Percentiles rank a stretch among this genome's conserved stretches.
Conservation (phyloP, 2,888 invertebrate genomes). For the Acheta domesticus region DNA sequence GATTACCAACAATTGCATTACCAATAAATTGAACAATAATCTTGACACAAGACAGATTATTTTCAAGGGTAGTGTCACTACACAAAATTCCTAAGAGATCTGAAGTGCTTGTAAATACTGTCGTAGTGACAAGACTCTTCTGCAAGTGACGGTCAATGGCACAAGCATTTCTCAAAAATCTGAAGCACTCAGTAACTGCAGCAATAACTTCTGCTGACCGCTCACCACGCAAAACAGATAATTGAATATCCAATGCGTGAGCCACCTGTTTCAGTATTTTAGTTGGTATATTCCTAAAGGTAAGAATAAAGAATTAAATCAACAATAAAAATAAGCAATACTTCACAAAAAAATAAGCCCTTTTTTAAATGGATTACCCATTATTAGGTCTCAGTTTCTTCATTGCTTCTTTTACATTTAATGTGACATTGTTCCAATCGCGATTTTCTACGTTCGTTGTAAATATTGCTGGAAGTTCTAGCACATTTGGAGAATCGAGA, state of each 20-base stretch:
- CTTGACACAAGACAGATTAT: neutral
- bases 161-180: neutral
- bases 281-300: too few species aligned
- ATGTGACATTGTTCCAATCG: neutral
- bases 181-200: neutral
- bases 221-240: neutral
- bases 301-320: neutral
- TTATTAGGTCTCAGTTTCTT: neutral
- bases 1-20: neutral
- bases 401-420: neutral
- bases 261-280: neutral
- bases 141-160: neutral
- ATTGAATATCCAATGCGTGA: neutral
- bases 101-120: neutral
- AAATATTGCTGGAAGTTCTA: too few species aligned
- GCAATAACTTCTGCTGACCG: neutral
- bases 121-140: neutral
- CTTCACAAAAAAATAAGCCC: too few species aligned
- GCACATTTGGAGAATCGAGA: too few species aligned
- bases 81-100: neutral
- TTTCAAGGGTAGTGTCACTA: neutral
- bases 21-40: slow-evolving; percentile 1
- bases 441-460: too few species aligned
- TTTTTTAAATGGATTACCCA: neutral
- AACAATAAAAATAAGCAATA: neutral